Base-by-base conservation (phyloP, 2,888 invertebrate genomes). In the Escarpia spicata region DNA sequence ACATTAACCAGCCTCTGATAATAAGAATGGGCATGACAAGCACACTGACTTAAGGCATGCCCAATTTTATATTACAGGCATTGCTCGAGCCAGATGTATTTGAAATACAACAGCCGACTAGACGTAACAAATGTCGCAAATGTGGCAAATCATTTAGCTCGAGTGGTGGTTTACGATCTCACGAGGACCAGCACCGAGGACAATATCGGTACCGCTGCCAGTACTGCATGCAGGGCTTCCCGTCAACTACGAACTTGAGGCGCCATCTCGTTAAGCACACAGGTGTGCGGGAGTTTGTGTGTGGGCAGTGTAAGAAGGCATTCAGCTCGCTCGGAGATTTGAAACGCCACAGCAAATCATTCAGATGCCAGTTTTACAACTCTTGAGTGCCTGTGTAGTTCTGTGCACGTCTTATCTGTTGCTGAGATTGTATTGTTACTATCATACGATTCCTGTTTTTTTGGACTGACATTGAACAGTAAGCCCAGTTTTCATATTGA, bases 201-300 rank as follows among this genome's bases (percentile, higher is more conserved):
- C 19, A 75, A 26, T 75, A 75, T 75, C 75, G 75, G 26, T 75
- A 75, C 75, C 75, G 26, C 91, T 91, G 91, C 91, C 91, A 91
- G 91, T 91, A 91, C 91, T 91, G 91, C 44, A 44, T 43, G 91
- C 91, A 15, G 91, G 91, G 91, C 31, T 91, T 91, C 91, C 91
- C 43, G 37, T 44, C 43, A 44, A 44, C 91, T 43, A 43, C 91
- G 4, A 44, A 91, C 91, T 26, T 91, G 26, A 43, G 91, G 19
- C 43, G 91, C 31, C 91, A 91, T 44, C 91, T 91, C 43, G 15
- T 15, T 44, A 43, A 91, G 91, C 75, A 75, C 75, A 75, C 75
- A 26, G 75, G 75, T 26, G 26, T 75, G 75, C 75, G 75, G 75
- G 75, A 75, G 75, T 75, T 75, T 75, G 26, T 26, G 75, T 75